Evolutionary conservation across 2,113 vertebrate species (phyloP).

Genomic region (Syngnathus floridae): DNA sequence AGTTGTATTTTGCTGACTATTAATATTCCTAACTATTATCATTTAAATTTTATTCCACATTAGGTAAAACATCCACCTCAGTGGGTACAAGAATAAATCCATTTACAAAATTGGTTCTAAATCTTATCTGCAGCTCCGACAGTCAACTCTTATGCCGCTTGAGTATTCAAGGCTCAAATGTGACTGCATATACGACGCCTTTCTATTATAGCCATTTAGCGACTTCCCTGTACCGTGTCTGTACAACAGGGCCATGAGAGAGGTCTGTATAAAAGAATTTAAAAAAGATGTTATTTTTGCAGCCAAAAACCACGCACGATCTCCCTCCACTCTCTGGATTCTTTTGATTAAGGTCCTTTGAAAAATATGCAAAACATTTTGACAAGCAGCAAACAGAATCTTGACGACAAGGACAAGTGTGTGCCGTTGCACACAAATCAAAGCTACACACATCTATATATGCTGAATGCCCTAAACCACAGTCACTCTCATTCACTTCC

Average conservation of each 20-base stretch:
- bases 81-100: not conserved
- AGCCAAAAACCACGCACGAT: conserved; percentile 17
- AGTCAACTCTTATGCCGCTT: not conserved
- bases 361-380: conserved; percentile 48
- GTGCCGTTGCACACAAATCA: conserved; percentile 15
- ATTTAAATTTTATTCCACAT: not conserved
- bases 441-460: conserved; percentile 6
- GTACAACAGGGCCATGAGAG: conserved; percentile 16
- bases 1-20: not conserved
- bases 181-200: not conserved
- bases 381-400: conserved; percentile 24
- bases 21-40: not conserved
- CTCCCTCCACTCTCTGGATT: conserved; percentile 15
- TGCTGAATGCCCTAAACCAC: not conserved
- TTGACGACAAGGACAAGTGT: conserved; percentile 32
- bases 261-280: conserved; percentile 8
- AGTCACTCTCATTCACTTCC: not conserved
- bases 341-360: conserved; percentile 49
- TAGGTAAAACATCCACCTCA: not conserved
- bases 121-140: not conserved
- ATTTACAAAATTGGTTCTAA: not conserved
- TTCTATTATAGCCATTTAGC: conserved; percentile 16
- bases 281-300: conserved; percentile 25
- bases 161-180: conserved; percentile 11
- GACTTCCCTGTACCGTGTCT: conserved; percentile 15